phyloP scores from a whole-genome alignment of 2,113 vertebrate species.

The Ophiodon elongatus region DNA sequence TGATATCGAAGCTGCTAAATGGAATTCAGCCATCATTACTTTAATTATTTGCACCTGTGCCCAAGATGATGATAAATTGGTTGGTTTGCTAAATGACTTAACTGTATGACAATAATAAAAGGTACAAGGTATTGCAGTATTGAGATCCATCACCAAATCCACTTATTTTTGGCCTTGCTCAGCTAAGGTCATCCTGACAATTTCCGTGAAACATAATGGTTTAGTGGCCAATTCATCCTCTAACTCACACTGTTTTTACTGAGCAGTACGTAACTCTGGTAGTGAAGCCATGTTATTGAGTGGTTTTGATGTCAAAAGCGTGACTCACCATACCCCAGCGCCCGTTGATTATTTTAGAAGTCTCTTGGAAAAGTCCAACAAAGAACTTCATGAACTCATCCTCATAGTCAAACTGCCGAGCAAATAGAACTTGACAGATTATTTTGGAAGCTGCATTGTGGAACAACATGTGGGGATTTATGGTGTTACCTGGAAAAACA shows the following conservation, averaged over 20 bases:
- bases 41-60: too few relatives aligned
- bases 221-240: too few relatives aligned
- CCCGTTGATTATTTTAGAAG: constrained; percentile 53
- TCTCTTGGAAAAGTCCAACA: constrained; percentile 5
- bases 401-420: constrained; percentile 65
- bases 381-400: constrained; percentile 63
- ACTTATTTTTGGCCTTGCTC: background rate
- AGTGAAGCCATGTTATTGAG: background rate
- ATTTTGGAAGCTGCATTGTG: constrained; percentile 74
- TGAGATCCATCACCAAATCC: background rate
- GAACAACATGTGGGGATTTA: constrained; percentile 56
- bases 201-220: too few relatives aligned
- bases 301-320: background rate
- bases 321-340: constrained; percentile 60
- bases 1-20: too few relatives aligned
- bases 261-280: background rate
- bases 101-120: too few relatives aligned
- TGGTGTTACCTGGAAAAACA: constrained; percentile 36
- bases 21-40: too few relatives aligned
- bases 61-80: too few relatives aligned
- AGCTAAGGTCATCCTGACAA: too few relatives aligned
- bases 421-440: constrained; percentile 80
- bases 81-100: too few relatives aligned
- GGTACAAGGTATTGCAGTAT: background rate
- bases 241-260: background rate